Evolutionary conservation across 1,140 invertebrate genomes (phyloP).

Genomic region (Drosophila lini): DNA sequence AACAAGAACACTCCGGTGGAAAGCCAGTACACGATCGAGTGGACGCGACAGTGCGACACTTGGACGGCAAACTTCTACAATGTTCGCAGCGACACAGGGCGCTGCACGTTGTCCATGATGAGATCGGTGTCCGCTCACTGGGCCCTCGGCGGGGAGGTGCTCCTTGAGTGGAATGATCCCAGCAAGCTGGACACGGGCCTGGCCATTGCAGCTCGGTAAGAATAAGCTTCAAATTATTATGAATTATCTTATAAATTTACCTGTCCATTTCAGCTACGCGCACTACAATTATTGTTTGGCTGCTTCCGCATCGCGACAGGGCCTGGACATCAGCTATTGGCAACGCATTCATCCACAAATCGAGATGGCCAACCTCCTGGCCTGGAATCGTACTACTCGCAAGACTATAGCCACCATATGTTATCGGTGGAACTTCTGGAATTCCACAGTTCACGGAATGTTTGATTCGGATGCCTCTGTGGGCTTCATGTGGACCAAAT

Average conservation of each 20-base stretch:
- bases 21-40: conserved; percentile 70
- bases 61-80: conserved; percentile 75
- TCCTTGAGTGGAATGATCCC: conserved; percentile 74
- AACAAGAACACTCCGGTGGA: conserved; percentile 44
- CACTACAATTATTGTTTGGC: conserved; percentile 67
- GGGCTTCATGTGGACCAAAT: conserved; percentile 79
- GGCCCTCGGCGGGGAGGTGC: conserved; percentile 71
- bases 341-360: conserved; percentile 77
- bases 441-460: conserved; percentile 70
- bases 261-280: conserved; percentile 44
- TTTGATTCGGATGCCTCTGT: conserved; percentile 78
- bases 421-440: conserved; percentile 80
- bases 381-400: conserved; percentile 72
- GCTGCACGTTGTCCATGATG: conserved; percentile 74
- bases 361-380: conserved; percentile 77
- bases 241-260: too few relatives aligned
- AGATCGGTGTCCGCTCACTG: conserved; percentile 63
- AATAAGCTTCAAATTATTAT: too few relatives aligned
- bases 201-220: conserved; percentile 71
- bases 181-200: conserved; percentile 50
- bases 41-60: conserved; percentile 66
- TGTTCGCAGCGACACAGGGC: conserved; percentile 65
- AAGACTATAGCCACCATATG: conserved; percentile 74
- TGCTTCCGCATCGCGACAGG: conserved; percentile 64
- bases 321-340: conserved; percentile 81